phyloP scores from a whole-genome alignment of 2,113 vertebrate species.

The Gavia stellata region DNA sequence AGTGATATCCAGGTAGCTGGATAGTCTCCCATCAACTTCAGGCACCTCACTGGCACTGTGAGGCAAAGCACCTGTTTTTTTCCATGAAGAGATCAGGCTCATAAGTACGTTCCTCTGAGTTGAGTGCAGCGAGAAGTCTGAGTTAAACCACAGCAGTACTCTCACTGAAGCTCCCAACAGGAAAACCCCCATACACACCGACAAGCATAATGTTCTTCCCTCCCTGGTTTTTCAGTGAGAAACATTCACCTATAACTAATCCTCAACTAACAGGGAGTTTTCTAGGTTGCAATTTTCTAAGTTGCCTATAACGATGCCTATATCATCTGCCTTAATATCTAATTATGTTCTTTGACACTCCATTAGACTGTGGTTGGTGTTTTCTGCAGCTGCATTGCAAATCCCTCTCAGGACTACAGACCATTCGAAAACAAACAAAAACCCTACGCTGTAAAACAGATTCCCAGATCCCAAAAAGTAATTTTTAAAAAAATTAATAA shows the following conservation, averaged over 20 bases:
- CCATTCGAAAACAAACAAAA: neutral
- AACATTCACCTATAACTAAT: neutral
- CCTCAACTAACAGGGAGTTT: neutral
- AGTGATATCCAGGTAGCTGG: neutral
- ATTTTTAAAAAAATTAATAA: neutral
- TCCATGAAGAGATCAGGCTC: neutral
- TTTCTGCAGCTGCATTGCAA: neutral
- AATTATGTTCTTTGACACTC: neutral
- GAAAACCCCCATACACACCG: neutral
- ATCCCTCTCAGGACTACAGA: neutral
- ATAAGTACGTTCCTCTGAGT: neutral
- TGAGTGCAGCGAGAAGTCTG: fast-evolving
- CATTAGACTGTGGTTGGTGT: neutral
- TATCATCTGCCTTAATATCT: neutral
- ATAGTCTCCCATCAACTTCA: neutral
- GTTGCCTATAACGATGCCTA: neutral
- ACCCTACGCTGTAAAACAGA: neutral
- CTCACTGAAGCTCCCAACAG: neutral
- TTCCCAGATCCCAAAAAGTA: neutral
- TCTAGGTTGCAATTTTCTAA: neutral
- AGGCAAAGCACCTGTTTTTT: neutral
- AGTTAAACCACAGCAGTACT: neutral
- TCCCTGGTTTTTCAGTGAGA: neutral
- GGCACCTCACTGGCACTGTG: neutral
- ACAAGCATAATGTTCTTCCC: neutral